Evolutionary conservation across 2,113 vertebrate genomes (phyloP).

Genomic region (Phaethornis superciliosus): DNA sequence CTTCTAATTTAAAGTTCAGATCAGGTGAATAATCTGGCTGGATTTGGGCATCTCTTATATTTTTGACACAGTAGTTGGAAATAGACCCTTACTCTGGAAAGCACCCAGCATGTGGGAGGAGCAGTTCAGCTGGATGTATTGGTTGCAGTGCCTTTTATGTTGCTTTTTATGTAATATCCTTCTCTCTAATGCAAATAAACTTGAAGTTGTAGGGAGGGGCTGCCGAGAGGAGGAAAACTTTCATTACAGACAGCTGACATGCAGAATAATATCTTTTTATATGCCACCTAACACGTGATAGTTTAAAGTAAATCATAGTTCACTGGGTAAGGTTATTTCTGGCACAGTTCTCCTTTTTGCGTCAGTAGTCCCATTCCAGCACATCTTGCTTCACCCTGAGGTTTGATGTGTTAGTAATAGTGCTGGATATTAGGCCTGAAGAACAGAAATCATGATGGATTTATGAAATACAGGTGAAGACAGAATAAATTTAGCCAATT

Average conservation of each 20-base stretch:
- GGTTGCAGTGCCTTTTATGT: constrained; percentile 22
- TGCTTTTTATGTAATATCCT: constrained; percentile 17
- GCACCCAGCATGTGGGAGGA: not conserved
- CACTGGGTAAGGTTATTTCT: constrained; percentile 55
- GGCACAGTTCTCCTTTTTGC: not conserved
- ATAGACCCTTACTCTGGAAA: not conserved
- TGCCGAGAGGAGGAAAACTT: constrained; percentile 24
- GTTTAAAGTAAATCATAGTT: constrained; percentile 46
- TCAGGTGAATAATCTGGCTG: not conserved
- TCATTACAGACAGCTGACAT: constrained; percentile 38
- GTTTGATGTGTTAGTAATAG: not conserved
- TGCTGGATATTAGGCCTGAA: not conserved
- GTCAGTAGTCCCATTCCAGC: not conserved
- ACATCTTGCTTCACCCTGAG: not conserved
- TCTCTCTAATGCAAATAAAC: constrained; percentile 31
- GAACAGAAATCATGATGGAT: not conserved
- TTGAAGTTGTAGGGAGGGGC: constrained; percentile 26
- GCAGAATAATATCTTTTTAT: constrained; percentile 29
- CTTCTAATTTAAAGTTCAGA: rapidly evolving
- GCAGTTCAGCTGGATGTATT: not conserved
- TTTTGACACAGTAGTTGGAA: not conserved
- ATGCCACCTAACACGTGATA: not conserved
- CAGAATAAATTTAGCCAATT: not conserved
- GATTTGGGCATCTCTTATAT: not conserved
- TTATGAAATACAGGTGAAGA: not conserved